These are phyloP conservation scores for Hyperoodon ampullatus DNA, from an alignment of 2,113 vertebrate genomes.

Conservation along the genomic window DNA sequence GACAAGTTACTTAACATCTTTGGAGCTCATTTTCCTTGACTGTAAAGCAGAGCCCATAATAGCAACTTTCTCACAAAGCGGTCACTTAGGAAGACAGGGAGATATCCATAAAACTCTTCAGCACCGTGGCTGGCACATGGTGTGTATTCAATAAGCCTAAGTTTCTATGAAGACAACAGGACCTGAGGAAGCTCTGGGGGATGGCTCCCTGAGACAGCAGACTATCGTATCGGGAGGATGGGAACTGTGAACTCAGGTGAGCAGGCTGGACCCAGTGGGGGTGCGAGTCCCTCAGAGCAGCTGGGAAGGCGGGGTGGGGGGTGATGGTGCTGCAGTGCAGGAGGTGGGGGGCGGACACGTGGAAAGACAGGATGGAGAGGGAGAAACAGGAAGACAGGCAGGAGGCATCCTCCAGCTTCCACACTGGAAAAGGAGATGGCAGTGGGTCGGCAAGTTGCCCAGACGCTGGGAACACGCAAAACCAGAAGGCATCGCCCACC, in stretches of 20 bases:
- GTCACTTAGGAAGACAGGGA: background rate
- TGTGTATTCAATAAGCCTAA: fast-evolving
- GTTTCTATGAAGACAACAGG: fast-evolving
- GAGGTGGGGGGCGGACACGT: background rate
- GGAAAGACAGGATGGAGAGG: background rate
- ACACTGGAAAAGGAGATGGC: background rate
- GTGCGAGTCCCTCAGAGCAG: background rate
- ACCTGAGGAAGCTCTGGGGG: background rate
- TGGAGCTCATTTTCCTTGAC: background rate
- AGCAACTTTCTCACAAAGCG: background rate
- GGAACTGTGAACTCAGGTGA: background rate
- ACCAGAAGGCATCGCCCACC: background rate
- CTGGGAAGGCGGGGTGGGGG: background rate
- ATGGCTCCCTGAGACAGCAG: background rate
- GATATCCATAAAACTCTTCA: background rate
- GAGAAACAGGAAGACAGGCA: background rate
- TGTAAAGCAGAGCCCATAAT: background rate
- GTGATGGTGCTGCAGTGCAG: fast-evolving
- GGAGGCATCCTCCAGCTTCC: too few relatives aligned
- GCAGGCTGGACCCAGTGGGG: background rate
- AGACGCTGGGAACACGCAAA: background rate
- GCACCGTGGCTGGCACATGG: background rate
- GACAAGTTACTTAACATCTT: background rate
- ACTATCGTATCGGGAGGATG: background rate
- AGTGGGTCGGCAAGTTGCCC: background rate